phyloP scores from a whole-genome alignment of 2,888 invertebrate genomes.

The Acutogordius australiensis region DNA sequence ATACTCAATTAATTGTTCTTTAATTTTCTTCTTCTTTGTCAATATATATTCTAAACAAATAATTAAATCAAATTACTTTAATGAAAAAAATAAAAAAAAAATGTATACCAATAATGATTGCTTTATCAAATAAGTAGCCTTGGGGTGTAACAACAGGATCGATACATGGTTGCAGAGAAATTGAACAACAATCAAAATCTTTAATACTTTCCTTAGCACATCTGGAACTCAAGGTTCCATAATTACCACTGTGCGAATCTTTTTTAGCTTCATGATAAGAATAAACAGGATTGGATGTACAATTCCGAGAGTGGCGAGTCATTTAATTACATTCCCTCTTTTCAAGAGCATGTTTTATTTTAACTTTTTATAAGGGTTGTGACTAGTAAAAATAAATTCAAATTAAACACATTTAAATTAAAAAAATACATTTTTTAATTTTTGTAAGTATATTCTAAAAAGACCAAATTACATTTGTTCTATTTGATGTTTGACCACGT shows the following conservation, averaged over 20 bases:
- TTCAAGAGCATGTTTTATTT: no score
- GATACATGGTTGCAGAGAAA: conserved; percentile 78
- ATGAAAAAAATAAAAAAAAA: no score
- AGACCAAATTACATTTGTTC: no score
- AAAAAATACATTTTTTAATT: no score
- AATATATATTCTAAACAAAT: conserved; percentile 53
- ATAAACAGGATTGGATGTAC: conserved; percentile 88
- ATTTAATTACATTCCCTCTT: no score
- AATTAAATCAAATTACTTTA: no score
- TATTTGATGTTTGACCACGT: no score
- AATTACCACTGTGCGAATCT: conserved; percentile 38
- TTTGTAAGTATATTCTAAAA: no score
- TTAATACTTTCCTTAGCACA: conserved; percentile 75
- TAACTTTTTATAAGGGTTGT: no score
- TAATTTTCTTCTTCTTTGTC: conserved; percentile 64
- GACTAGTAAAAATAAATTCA: no score
- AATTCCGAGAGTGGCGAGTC: conserved; percentile 70
- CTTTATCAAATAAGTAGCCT: conserved; percentile 79
- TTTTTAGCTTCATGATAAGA: conserved; percentile 89
- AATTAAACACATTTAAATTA: no score
- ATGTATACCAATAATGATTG: conserved; percentile 40
- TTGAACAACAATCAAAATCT: conserved; percentile 83
- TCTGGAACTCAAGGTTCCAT: conserved; percentile 36
- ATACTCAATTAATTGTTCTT: conserved; percentile 58
- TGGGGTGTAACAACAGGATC: conserved; percentile 64